Conservation (phyloP, 2,797 vertebrate species). For the Thripadectes ignobilis region DNA sequence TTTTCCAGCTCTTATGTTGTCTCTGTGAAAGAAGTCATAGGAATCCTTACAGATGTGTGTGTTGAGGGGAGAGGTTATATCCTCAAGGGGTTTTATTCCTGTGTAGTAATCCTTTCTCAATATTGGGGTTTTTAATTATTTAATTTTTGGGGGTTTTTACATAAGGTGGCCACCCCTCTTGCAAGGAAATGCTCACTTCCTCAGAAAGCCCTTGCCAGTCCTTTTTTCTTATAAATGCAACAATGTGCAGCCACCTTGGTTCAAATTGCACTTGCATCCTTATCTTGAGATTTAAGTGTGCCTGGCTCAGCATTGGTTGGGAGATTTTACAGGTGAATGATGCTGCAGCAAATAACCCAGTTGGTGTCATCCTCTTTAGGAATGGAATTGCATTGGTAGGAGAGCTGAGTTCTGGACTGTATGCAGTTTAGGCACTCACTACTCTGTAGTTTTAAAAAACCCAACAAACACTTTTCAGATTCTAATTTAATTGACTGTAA, state of each 20-base stretch:
- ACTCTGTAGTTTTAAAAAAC: background rate
- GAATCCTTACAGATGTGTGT: background rate
- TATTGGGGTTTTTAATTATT: background rate
- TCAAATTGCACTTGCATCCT: background rate
- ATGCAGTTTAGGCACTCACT: background rate
- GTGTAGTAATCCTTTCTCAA: background rate
- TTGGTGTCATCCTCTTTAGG: background rate
- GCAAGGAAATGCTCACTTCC: background rate
- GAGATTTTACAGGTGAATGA: background rate
- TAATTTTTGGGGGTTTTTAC: background rate
- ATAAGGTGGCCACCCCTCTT: accelerated
- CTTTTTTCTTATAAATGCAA: background rate
- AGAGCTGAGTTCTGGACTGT: background rate
- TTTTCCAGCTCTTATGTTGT: background rate
- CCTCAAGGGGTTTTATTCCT: background rate
- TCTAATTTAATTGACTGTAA: background rate
- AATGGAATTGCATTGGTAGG: background rate
- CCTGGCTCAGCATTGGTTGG: background rate
- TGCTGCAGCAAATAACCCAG: background rate
- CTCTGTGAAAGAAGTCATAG: background rate
- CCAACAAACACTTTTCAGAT: background rate
- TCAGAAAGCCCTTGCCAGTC: background rate
- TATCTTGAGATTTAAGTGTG: background rate
- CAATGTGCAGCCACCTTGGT: background rate
- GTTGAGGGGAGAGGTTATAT: background rate